Evolutionary conservation across 2,888 invertebrate species (phyloP).

Genomic region (Drosophila ezoana): DNA sequence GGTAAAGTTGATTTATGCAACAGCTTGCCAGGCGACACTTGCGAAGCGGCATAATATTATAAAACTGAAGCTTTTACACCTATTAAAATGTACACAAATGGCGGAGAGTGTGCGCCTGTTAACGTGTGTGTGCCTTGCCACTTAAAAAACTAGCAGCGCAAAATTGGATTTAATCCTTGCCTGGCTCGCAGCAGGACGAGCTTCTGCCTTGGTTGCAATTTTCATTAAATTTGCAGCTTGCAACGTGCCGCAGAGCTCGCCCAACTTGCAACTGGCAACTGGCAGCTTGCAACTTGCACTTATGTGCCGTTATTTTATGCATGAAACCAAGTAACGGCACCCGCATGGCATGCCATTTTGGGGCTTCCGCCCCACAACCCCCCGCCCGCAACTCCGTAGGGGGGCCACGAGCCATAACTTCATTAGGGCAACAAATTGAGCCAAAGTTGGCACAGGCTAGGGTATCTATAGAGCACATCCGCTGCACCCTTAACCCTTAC

Average conservation of each 20-base stretch:
- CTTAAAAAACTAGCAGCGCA: constrained; percentile 69
- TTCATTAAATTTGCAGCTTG: constrained; percentile 69
- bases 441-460: constrained; percentile 27
- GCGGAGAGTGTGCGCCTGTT: constrained; percentile 11
- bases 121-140: constrained; percentile 44
- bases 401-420: constrained; percentile 53
- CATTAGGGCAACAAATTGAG: constrained; percentile 65
- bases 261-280: constrained; percentile 21
- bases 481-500: background rate
- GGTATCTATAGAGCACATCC: constrained; percentile 19
- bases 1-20: constrained; percentile 74
- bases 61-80: constrained; percentile 71
- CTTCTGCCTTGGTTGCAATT: constrained; percentile 52
- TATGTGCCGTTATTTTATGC: constrained; percentile 74
- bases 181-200: constrained; percentile 12
- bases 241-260: constrained; percentile 27
- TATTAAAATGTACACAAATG: constrained; percentile 66
- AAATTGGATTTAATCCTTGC: constrained; percentile 70
- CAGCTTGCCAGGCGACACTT: constrained; percentile 62
- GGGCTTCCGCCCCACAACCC: constrained; percentile 42
- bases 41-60: constrained; percentile 66
- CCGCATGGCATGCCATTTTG: constrained; percentile 41
- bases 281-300: constrained; percentile 56
- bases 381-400: constrained; percentile 16
- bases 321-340: constrained; percentile 75